Evolutionary conservation across 2,888 invertebrate genomes (phyloP).

Genomic region (Lymantria dispar): DNA sequence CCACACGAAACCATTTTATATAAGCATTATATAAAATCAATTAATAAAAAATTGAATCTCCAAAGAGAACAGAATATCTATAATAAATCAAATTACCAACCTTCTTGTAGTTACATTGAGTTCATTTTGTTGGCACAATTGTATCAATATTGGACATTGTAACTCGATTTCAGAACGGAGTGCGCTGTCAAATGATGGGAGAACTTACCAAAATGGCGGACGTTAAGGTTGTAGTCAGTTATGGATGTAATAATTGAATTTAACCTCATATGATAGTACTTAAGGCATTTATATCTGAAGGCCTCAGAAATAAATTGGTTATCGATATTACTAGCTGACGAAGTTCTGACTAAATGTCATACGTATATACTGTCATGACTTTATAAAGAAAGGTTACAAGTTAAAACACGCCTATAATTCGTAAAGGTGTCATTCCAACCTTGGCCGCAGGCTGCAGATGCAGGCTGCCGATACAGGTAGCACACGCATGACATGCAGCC

Average conservation of each 20-base stretch:
- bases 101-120: constrained; percentile 55
- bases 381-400: no score
- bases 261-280: constrained; percentile 3
- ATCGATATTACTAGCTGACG: not conserved
- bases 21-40: no score
- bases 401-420: no score
- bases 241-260: constrained; percentile 9
- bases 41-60: constrained; percentile 1
- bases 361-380: no score
- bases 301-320: not conserved
- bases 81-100: constrained; percentile 57
- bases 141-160: constrained; percentile 74
- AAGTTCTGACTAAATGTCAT: not conserved
- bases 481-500: no score
- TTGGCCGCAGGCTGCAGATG: no score
- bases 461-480: no score
- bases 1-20: no score
- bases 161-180: constrained; percentile 64
- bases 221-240: constrained; percentile 11
- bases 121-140: constrained; percentile 70
- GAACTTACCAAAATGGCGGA: constrained; percentile 42
- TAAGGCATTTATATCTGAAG: not conserved
- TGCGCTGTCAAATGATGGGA: constrained; percentile 53
- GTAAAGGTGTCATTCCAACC: no score
- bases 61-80: constrained; percentile 44